phyloP scores from a whole-genome alignment of 1,140 invertebrate species.

The Drosophila lini region DNA sequence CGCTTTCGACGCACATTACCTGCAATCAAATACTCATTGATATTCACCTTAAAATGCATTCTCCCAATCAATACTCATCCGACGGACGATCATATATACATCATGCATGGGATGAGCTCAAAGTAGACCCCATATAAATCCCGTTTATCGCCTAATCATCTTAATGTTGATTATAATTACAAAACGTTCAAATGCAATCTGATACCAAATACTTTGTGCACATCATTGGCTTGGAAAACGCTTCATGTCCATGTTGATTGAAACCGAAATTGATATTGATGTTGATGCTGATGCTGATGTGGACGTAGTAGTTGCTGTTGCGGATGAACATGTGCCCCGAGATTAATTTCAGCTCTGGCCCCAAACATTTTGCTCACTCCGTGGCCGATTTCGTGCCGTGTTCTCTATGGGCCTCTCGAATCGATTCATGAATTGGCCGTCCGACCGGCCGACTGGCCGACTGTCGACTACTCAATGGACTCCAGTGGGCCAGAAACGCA shows the following conservation, averaged over 20 bases:
- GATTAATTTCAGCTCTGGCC: conserved; percentile 54
- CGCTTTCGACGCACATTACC: conserved; percentile 4
- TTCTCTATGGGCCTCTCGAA: conserved; percentile 42
- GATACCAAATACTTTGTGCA: conserved; percentile 61
- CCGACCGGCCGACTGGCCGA: conserved; percentile 15
- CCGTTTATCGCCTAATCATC: conserved; percentile 59
- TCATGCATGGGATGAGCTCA: conserved; percentile 3
- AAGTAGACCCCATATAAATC: conserved; percentile 33
- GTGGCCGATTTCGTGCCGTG: conserved; percentile 33
- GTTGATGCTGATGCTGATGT: conserved; percentile 32
- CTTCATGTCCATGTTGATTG: conserved; percentile 60
- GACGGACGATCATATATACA: conserved; percentile 2
- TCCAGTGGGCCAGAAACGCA: conserved; percentile 38
- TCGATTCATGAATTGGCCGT: conserved; percentile 54
- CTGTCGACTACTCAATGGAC: conserved; percentile 48
- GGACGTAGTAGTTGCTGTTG: conserved; percentile 9
- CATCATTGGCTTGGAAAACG: conserved; percentile 55
- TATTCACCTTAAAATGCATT: conserved; percentile 17
- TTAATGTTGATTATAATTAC: conserved; percentile 68
- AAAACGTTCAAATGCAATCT: conserved; percentile 57
- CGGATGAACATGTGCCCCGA: conserved; percentile 44
- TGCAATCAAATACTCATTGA: conserved; percentile 17
- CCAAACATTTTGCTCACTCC: conserved; percentile 27
- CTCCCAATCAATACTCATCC: conserved; percentile 15
- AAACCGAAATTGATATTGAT: conserved; percentile 68